A percentile compares a stretch with the other conserved stretches of the same genome.
phyloP scores from a whole-genome alignment of 37 sponge, comb jelly and placozoan genomes.

The Spongilla lacustris region DNA sequence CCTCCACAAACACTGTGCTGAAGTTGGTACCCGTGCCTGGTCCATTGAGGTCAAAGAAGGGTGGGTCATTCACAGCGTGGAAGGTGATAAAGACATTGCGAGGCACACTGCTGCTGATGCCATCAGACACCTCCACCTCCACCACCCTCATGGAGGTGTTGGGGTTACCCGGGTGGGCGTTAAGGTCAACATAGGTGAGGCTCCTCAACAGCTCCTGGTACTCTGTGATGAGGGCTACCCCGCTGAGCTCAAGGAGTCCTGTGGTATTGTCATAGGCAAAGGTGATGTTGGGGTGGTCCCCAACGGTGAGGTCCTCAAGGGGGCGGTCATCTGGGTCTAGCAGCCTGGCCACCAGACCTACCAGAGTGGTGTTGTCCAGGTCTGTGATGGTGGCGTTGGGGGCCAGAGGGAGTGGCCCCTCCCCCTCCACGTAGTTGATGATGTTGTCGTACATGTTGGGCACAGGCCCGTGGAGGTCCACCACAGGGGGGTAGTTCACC shows the following conservation, averaged over 20 bases:
- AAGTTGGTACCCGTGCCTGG: constrained; percentile 31
- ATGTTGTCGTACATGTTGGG: constrained; percentile 42
- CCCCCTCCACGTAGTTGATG: constrained; percentile 78
- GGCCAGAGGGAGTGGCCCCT: constrained; percentile 60
- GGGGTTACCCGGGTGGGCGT: constrained; percentile 77
- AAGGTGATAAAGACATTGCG: constrained; percentile 55
- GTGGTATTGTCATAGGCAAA: constrained; percentile 30
- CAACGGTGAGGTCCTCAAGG: constrained; percentile 59
- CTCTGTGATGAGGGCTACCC: constrained; percentile 54
- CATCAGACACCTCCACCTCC: constrained; percentile 69
- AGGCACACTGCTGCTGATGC: constrained; percentile 42
- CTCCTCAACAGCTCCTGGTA: constrained; percentile 66
- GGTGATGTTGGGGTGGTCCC: constrained; percentile 30
- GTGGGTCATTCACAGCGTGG: constrained; percentile 83
- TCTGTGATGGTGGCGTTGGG: constrained; percentile 56
- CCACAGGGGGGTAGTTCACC: constrained; percentile 73
- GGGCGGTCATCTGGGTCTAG: constrained; percentile 51
- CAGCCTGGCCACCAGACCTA: constrained; percentile 35
- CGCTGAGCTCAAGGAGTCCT: constrained; percentile 56
- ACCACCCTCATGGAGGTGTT: constrained; percentile 61
- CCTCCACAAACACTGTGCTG: constrained; percentile 66
- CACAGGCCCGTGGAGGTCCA: constrained; percentile 67
- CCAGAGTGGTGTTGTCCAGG: constrained; percentile 61
- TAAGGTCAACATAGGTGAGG: constrained; percentile 70
- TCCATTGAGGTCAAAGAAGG: constrained; percentile 86